Evolutionary conservation across 2,888 invertebrate genomes (phyloP).

Genomic region (Drosophila tripunctata): DNA sequence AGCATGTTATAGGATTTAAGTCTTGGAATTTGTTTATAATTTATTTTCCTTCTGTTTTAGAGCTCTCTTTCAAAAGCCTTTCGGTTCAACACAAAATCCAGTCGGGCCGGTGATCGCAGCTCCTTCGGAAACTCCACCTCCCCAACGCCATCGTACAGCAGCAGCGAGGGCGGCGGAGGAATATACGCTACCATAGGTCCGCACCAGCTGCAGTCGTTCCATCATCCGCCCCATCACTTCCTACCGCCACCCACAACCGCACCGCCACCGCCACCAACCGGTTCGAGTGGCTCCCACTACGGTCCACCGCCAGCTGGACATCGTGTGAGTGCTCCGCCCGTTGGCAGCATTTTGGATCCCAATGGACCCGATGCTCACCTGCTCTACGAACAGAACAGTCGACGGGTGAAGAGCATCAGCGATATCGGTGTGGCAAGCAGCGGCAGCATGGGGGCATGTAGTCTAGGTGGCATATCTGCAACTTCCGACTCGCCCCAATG

Average conservation of each 20-base stretch:
- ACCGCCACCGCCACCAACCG: conserved; percentile 81
- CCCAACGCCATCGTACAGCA: conserved; percentile 85
- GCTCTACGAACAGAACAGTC: conserved; percentile 82
- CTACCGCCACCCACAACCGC: conserved; percentile 83
- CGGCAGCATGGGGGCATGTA: conserved; percentile 66
- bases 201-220: conserved; percentile 52
- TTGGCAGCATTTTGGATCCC: conserved; percentile 65
- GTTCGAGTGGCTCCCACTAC: conserved; percentile 46
- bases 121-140: conserved; percentile 84
- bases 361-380: conserved; percentile 71
- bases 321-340: conserved; percentile 83
- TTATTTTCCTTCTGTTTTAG: conserved; percentile 42
- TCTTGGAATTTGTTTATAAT: not conserved
- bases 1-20: not conserved
- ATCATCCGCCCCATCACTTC: conserved; percentile 64
- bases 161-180: conserved; percentile 84
- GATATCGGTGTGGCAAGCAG: conserved; percentile 82
- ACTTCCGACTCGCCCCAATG: conserved; percentile 81
- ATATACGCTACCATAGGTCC: conserved; percentile 84
- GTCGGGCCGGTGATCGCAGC: conserved; percentile 82
- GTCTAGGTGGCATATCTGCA: conserved; percentile 72
- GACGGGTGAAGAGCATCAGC: conserved; percentile 84
- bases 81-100: conserved; percentile 83
- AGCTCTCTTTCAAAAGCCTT: conserved; percentile 85
- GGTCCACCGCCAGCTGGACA: conserved; percentile 81